Base-by-base conservation (phyloP, 1,140 invertebrate genomes). In the Belonocnema kinseyi region DNA sequence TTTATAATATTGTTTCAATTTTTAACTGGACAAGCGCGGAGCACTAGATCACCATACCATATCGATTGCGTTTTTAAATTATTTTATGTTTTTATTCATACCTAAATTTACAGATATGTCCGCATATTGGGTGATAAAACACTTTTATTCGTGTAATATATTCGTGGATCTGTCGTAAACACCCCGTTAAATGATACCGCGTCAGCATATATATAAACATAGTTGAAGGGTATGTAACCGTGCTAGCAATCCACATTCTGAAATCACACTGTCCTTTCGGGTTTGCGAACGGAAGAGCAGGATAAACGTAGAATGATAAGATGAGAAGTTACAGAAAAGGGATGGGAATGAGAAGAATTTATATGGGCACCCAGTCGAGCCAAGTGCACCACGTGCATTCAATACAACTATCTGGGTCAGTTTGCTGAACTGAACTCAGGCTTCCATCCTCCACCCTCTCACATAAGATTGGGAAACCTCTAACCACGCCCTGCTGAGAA, bases 361-460 rank as follows among this genome's bases (percentile, higher is more conserved):
- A 83, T 81, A 79, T 81, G 76, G 77, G 72, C 66, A 73, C 58
- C 66, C 72, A 71, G 75, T 79, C 56, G n/a, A 75, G 50, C 52
- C 50, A 33, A 79, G 75, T 73, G 71, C 52, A 77, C 17, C 76
- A 75, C 77, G 77, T 76, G 75, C 77, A 81, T 83, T 79, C 79
- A 77, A 70, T 75, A 58, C 5, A 33, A 33, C 52, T 80, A 80
- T 84, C 77, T 82, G 77, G 82, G 80, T 82, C 81, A 84, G 83
- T 82, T 84, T 84, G 79, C 77, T 72, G 73, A 79, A 79, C 78
- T 73, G 52, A 74, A 72, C 70, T 73, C 79, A 78, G 51, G 76
- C 56, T 71, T 80, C 79, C 75, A 74, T 77, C 81, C 76, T 74
- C 84, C 77, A 81, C 56, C 46, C 53, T n/a, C 54, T 17, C 54